These are phyloP conservation scores for Philonicus albiceps DNA, from an alignment of 2,888 invertebrate species.

Conservation along the genomic window DNA sequence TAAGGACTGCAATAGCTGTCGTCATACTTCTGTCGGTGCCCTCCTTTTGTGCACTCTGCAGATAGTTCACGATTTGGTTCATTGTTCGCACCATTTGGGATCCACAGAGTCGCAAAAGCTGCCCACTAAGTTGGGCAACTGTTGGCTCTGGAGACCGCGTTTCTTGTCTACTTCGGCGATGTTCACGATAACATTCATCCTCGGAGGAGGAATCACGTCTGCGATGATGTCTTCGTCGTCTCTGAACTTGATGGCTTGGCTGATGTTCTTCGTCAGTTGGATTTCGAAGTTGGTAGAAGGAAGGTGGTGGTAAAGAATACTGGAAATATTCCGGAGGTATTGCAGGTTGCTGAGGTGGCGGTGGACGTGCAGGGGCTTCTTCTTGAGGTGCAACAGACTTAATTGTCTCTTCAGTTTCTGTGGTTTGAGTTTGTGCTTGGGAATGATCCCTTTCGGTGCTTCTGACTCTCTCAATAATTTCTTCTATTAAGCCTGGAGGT, in stretches of 20 bases:
- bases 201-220: slow-evolving; percentile 67
- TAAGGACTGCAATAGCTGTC: slow-evolving; percentile 78
- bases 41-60: slow-evolving; percentile 67
- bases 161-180: slow-evolving; percentile 58
- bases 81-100: slow-evolving; percentile 71
- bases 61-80: slow-evolving; percentile 73
- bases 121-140: slow-evolving; percentile 74
- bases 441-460: slow-evolving; percentile 55
- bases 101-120: slow-evolving; percentile 75
- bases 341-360: slow-evolving; percentile 64
- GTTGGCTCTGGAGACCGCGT: slow-evolving; percentile 69
- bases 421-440: slow-evolving; percentile 62
- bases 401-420: neutral
- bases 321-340: slow-evolving; percentile 65
- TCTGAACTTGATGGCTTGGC: slow-evolving; percentile 61
- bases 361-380: slow-evolving; percentile 64
- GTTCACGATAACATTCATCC: slow-evolving; percentile 64
- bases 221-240: slow-evolving; percentile 66
- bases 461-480: slow-evolving; percentile 67
- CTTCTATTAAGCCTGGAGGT: slow-evolving; percentile 73
- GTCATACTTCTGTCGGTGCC: slow-evolving; percentile 71
- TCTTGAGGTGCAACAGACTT: slow-evolving; percentile 38
- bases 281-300: slow-evolving; percentile 64
- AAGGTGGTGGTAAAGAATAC: slow-evolving; percentile 65
- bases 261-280: slow-evolving; percentile 60